Conservation (phyloP, 2,888 invertebrate genomes). For the Meiosimyza decipiens region DNA sequence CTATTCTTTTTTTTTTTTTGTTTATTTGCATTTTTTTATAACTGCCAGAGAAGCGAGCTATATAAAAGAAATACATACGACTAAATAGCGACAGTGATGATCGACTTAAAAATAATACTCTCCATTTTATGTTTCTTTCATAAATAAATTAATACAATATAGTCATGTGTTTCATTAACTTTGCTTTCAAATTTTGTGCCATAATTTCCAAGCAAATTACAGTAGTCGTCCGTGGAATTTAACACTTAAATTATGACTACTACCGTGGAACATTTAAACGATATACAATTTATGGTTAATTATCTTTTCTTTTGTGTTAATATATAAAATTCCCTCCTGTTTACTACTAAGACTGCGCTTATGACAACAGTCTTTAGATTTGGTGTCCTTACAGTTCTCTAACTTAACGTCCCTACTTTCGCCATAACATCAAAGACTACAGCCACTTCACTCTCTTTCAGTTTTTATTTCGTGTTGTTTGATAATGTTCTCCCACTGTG, state of each 20-base stretch:
- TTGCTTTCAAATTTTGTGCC: background rate
- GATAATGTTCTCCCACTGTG: slow-evolving; percentile 85
- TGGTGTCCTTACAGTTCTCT: slow-evolving; percentile 3
- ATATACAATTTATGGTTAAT: slow-evolving; percentile 7
- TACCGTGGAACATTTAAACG: slow-evolving; percentile 19
- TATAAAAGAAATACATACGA: background rate
- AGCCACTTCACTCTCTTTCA: slow-evolving; percentile 16
- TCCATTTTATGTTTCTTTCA: background rate
- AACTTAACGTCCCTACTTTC: background rate
- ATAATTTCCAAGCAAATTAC: background rate
- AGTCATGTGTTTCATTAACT: too few relatives aligned
- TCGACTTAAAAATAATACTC: slow-evolving; percentile 23
- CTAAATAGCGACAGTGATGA: slow-evolving; percentile 13
- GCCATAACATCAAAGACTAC: background rate
- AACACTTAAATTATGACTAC: background rate
- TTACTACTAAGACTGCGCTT: background rate
- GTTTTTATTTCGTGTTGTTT: slow-evolving; percentile 67
- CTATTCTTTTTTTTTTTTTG: too few relatives aligned
- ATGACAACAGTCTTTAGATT: slow-evolving; percentile 4
- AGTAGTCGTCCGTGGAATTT: slow-evolving; percentile 9
- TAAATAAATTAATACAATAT: too few relatives aligned
- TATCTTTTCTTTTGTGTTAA: background rate
- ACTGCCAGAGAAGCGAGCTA: too few relatives aligned
- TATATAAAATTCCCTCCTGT: background rate
- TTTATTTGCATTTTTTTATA: too few relatives aligned